These are phyloP conservation scores for Frankliniella intonsa DNA, from an alignment of 2,888 invertebrate genomes.

Conservation along the genomic window DNA sequence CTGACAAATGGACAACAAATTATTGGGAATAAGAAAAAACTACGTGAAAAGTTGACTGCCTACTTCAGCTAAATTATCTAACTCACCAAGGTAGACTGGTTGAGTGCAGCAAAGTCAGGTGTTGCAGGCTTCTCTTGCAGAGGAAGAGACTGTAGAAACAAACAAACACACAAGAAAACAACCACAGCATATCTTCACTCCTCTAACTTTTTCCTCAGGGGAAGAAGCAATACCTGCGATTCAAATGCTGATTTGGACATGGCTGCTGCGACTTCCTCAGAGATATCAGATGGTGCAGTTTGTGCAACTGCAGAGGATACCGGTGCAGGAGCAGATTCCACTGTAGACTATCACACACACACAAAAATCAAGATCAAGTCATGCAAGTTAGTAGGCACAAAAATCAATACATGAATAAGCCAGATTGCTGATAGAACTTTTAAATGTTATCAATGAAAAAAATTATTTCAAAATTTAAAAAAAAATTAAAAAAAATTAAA, in stretches of 20 bases:
- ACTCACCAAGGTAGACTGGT: not conserved
- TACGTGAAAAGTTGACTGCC: not conserved
- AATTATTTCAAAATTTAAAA: not conserved
- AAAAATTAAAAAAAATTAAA: too few species aligned
- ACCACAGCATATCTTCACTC: not conserved
- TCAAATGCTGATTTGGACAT: not conserved
- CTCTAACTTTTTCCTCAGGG: not conserved
- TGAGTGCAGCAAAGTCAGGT: slow-evolving; percentile 38
- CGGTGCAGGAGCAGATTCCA: slow-evolving; percentile 32
- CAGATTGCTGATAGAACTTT: too few species aligned
- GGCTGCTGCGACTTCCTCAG: not conserved
- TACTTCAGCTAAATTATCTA: too few species aligned
- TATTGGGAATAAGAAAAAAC: not conserved
- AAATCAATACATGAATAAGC: too few species aligned
- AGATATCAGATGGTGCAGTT: not conserved
- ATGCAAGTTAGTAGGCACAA: slow-evolving; percentile 33
- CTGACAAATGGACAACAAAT: not conserved
- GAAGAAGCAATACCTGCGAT: not conserved
- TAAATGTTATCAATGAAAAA: not conserved
- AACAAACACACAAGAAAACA: not conserved
- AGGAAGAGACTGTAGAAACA: not conserved
- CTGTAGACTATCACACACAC: slow-evolving; percentile 38
- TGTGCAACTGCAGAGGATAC: not conserved
- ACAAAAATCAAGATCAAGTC: slow-evolving; percentile 37
- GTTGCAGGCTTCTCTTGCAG: slow-evolving; percentile 36